Percentiles rank a stretch among this genome's conserved stretches.
These are phyloP conservation scores for Corbicula japonica DNA, from an alignment of 2,888 invertebrate species.

Conservation along the genomic window DNA sequence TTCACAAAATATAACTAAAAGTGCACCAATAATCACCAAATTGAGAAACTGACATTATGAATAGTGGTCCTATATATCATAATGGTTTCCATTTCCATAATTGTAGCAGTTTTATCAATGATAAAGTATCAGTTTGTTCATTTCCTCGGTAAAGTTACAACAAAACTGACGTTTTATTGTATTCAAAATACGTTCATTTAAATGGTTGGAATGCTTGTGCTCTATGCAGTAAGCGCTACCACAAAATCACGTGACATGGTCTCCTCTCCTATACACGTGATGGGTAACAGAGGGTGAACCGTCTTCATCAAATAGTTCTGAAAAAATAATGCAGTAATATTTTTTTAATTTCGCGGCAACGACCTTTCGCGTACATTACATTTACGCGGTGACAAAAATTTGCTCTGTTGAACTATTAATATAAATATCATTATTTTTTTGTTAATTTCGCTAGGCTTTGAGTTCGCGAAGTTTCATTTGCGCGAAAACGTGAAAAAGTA, in stretches of 20 bases:
- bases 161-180: too few relatives aligned
- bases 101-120: too few relatives aligned
- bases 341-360: too few relatives aligned
- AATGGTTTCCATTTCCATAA: too few relatives aligned
- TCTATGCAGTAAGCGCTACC: slow-evolving; percentile 76
- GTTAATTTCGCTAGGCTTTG: not conserved
- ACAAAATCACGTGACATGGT: slow-evolving; percentile 68
- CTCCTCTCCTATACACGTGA: slow-evolving; percentile 80
- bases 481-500: not conserved
- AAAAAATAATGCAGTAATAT: slow-evolving; percentile 42
- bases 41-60: too few relatives aligned
- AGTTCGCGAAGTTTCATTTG: not conserved
- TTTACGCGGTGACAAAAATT: not conserved
- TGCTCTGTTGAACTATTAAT: not conserved
- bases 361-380: too few relatives aligned
- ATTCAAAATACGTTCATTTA: too few relatives aligned
- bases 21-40: too few relatives aligned
- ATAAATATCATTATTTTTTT: not conserved
- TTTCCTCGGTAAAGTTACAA: too few relatives aligned
- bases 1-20: too few relatives aligned
- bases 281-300: slow-evolving; percentile 78
- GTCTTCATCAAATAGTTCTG: slow-evolving; percentile 83
- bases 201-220: not conserved
- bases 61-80: too few relatives aligned
- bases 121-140: too few relatives aligned